A percentile compares a stretch with the other conserved stretches of the same genome.
Evolutionary conservation across 2,888 invertebrate species (phyloP).

Genomic region (Chalcis sispes): DNA sequence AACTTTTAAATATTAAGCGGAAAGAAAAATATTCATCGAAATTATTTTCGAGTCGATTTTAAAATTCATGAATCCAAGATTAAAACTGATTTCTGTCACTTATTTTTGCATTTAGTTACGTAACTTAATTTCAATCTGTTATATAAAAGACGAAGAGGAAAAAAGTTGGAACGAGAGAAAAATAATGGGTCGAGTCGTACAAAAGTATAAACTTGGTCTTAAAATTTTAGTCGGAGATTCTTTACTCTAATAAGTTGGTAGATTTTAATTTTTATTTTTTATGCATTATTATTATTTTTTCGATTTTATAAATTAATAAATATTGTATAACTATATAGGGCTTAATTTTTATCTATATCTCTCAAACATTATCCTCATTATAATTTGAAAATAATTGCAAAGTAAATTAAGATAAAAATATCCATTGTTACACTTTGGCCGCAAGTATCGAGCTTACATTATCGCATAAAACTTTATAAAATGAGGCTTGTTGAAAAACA

Average conservation of each 20-base stretch:
- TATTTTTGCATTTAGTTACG: neutral
- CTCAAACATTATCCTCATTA: too few relatives aligned
- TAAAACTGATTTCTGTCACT: neutral
- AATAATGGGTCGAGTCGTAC: constrained; percentile 19
- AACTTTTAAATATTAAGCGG: too few relatives aligned
- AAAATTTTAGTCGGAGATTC: neutral
- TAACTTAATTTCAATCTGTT: neutral
- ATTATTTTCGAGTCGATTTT: neutral
- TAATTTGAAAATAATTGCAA: too few relatives aligned
- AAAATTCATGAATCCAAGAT: neutral
- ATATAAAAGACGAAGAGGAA: neutral
- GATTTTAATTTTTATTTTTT: constrained; percentile 17
- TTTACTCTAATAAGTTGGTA: too few relatives aligned
- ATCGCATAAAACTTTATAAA: too few relatives aligned
- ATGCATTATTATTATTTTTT: neutral
- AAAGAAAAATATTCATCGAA: neutral
- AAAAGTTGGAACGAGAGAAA: neutral
- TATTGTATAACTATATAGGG: too few relatives aligned
- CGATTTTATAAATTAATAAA: neutral
- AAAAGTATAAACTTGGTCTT: constrained; percentile 17
- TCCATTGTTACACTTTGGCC: too few relatives aligned
- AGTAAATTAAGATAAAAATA: too few relatives aligned
- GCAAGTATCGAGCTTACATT: too few relatives aligned
- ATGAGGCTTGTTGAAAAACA: too few relatives aligned
- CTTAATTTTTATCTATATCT: too few relatives aligned